These are phyloP conservation scores for Phenganax subtilis DNA, from an alignment of 92 coral and sea anemone genomes.

Conservation along the genomic window DNA sequence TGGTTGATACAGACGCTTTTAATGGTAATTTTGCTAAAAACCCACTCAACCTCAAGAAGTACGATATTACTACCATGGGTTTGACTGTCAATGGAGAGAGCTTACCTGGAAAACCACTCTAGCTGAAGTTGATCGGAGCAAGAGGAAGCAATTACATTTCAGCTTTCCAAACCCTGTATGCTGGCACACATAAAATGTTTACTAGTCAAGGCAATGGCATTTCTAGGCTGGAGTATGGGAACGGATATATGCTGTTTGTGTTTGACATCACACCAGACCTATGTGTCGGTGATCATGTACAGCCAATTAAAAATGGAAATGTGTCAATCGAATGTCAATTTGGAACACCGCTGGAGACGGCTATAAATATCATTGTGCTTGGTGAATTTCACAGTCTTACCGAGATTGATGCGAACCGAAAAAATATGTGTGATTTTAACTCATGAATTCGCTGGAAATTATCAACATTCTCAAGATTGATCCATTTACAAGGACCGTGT, in stretches of 20 bases:
- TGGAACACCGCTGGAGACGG: constrained; percentile 10
- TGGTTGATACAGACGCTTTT: constrained; percentile 18
- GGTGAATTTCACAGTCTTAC: constrained; percentile 37
- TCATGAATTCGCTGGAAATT: constrained; percentile 26
- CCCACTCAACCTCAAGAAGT: constrained; percentile 7
- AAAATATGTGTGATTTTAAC: constrained; percentile 33
- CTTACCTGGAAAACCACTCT: constrained; percentile 26
- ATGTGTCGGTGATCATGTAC: constrained; percentile 22
- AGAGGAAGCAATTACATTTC: constrained; percentile 5
- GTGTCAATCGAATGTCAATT: constrained; percentile 32
- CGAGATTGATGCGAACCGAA: constrained; percentile 34
- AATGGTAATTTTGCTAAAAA: background rate
- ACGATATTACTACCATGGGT: background rate
- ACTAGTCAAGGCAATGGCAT: constrained; percentile 30
- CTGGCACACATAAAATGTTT: constrained; percentile 17
- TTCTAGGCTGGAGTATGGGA: constrained; percentile 13
- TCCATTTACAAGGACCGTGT: constrained; percentile 30
- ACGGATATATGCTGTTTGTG: constrained; percentile 24
- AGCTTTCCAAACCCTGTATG: background rate
- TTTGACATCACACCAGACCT: constrained; percentile 28
- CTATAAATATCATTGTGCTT: constrained; percentile 41
- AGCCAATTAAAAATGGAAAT: constrained; percentile 29
- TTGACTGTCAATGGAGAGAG: constrained; percentile 13
- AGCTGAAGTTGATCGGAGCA: constrained; percentile 8
- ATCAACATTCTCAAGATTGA: constrained; percentile 32